Conservation (phyloP, 2,797 vertebrate species). For the Nannoperca obscura region DNA sequence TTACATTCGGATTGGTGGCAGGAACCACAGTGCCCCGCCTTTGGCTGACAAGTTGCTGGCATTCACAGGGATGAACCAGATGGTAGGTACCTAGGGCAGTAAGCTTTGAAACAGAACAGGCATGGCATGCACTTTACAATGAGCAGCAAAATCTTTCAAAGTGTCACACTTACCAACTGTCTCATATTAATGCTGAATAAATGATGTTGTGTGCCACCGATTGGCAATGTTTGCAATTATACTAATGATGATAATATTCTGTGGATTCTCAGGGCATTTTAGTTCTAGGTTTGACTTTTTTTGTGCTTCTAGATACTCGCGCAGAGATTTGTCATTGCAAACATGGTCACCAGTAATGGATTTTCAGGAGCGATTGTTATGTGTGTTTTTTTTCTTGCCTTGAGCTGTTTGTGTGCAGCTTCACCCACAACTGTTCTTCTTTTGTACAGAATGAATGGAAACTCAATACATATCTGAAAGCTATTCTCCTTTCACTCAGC, state of each 20-base stretch:
- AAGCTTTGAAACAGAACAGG: slow-evolving; percentile 52
- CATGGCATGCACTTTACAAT: slow-evolving; percentile 45
- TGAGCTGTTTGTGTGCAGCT: slow-evolving; percentile 32
- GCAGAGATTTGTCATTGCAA: not conserved
- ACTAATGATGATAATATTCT: slow-evolving; percentile 28
- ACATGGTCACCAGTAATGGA: slow-evolving; percentile 5
- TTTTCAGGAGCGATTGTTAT: slow-evolving; percentile 9
- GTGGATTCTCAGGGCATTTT: slow-evolving; percentile 1
- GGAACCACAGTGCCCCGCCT: slow-evolving; percentile 44
- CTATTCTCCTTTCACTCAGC: slow-evolving; percentile 36
- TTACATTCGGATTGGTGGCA: slow-evolving; percentile 51
- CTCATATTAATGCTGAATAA: slow-evolving; percentile 49
- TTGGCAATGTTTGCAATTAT: slow-evolving; percentile 47
- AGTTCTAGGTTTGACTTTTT: not conserved
- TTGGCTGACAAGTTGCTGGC: slow-evolving; percentile 50
- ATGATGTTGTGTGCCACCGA: slow-evolving; percentile 13
- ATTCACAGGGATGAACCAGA: slow-evolving; percentile 58
- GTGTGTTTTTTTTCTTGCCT: not conserved
- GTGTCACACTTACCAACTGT: slow-evolving; percentile 47
- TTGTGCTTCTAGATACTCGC: not conserved
- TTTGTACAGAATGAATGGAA: slow-evolving; percentile 53
- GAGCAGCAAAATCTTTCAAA: slow-evolving; percentile 46
- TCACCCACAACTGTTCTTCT: slow-evolving; percentile 16
- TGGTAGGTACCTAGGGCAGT: slow-evolving; percentile 51
- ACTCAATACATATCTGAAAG: slow-evolving; percentile 46